Conservation (phyloP, 2,797 vertebrate species). For the Melanotaenia parkinsoni region DNA sequence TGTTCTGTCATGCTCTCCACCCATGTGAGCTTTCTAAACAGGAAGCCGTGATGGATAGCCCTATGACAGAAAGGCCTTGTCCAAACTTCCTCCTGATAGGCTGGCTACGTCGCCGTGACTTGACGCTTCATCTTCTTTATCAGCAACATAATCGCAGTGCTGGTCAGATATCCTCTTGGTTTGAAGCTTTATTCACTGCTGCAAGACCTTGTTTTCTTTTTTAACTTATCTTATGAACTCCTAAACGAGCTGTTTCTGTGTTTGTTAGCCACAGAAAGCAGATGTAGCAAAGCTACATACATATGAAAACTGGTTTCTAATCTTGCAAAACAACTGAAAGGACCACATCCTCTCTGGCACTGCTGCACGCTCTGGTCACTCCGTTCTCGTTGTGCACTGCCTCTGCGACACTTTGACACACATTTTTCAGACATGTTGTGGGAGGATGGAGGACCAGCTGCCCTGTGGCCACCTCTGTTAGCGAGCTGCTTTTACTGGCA, state of each 20-base stretch:
- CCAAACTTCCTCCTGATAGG: slow-evolving; percentile 64
- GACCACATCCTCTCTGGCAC: slow-evolving; percentile 59
- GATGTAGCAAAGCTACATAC: slow-evolving; percentile 7
- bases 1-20: slow-evolving; percentile 47
- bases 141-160: slow-evolving; percentile 19
- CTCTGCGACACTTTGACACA: slow-evolving; percentile 39
- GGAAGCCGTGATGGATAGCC: slow-evolving; percentile 76
- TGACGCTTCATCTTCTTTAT: slow-evolving; percentile 20
- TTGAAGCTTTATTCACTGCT: not conserved
- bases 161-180: not conserved
- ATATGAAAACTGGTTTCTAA: slow-evolving; percentile 27
- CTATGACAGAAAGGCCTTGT: slow-evolving; percentile 63
- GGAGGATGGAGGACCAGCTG: slow-evolving; percentile 11
- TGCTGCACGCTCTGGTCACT: slow-evolving; percentile 33
- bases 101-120: slow-evolving; percentile 26
- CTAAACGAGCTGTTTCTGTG: not conserved
- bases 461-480: slow-evolving; percentile 42
- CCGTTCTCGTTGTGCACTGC: slow-evolving; percentile 16
- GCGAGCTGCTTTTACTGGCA: not conserved
- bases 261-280: slow-evolving; percentile 15
- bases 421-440: slow-evolving; percentile 23
- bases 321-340: slow-evolving; percentile 39
- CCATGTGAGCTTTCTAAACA: slow-evolving; percentile 68
- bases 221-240: not conserved
- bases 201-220: not conserved